Percentiles rank a stretch among this genome's conserved stretches.
These are phyloP conservation scores for Hirudinaria manillensis DNA, from an alignment of 2,888 invertebrate genomes.

Conservation along the genomic window DNA sequence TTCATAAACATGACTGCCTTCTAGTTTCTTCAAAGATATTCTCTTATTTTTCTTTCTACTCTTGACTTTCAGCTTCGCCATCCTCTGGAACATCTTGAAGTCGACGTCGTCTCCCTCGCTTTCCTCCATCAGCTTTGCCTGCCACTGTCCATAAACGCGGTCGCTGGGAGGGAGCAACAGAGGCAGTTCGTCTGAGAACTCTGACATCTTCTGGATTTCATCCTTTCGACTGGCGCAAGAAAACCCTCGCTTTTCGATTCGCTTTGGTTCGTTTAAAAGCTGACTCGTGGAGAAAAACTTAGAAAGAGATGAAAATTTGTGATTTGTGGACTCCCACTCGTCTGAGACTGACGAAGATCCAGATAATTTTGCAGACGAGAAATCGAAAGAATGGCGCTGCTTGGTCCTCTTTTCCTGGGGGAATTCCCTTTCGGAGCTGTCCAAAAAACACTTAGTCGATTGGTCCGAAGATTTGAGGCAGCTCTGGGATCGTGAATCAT, in stretches of 20 bases:
- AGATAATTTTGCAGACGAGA: too few relatives aligned
- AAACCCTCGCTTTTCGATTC: neutral
- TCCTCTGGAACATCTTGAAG: conserved; percentile 14
- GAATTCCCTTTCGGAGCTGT: too few relatives aligned
- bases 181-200: conserved; percentile 6
- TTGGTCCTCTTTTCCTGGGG: too few relatives aligned
- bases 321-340: too few relatives aligned
- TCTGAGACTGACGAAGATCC: too few relatives aligned
- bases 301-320: too few relatives aligned
- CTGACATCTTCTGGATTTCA: neutral
- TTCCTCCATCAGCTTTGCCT: conserved; percentile 17
- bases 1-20: neutral
- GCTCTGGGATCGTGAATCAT: too few relatives aligned
- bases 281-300: too few relatives aligned
- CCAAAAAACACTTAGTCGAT: too few relatives aligned
- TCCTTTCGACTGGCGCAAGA: neutral
- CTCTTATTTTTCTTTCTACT: neutral
- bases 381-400: too few relatives aligned
- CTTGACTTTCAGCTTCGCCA: neutral
- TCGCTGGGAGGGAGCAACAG: neutral
- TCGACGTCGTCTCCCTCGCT: conserved; percentile 21
- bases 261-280: too few relatives aligned
- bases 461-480: too few relatives aligned
- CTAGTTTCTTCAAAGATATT: neutral
- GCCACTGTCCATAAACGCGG: conserved; percentile 19